Evolutionary conservation across 2,113 vertebrate genomes (phyloP).

Genomic region (Coptodon rendalli): DNA sequence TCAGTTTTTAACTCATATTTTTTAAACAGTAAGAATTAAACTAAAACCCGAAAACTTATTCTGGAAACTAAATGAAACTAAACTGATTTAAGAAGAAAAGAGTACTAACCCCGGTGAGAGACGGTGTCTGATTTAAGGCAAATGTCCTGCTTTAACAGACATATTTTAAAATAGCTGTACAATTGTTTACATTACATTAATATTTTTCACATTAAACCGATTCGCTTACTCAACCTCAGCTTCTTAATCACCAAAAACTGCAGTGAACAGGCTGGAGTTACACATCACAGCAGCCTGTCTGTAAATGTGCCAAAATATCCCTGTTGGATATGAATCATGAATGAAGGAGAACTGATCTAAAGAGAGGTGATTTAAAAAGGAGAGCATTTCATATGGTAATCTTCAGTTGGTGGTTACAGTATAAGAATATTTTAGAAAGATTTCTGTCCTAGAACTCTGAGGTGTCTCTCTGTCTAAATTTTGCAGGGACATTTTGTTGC

Average conservation of each 20-base stretch:
- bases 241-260: background rate
- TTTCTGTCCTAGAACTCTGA: background rate
- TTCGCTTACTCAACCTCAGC: background rate
- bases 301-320: background rate
- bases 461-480: no score
- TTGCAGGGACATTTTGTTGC: background rate
- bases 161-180: background rate
- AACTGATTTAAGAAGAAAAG: background rate
- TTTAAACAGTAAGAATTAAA: background rate
- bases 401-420: background rate
- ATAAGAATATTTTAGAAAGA: background rate
- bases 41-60: background rate
- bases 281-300: background rate
- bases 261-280: background rate
- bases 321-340: background rate
- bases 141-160: background rate
- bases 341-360: background rate
- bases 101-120: background rate
- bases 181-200: background rate
- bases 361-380: background rate
- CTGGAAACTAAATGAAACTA: background rate
- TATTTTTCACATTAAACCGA: background rate
- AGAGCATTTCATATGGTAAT: background rate
- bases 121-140: accelerated
- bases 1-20: accelerated